These are phyloP conservation scores for Acanthiza pusilla DNA, from an alignment of 2,797 vertebrate genomes.

Conservation along the genomic window DNA sequence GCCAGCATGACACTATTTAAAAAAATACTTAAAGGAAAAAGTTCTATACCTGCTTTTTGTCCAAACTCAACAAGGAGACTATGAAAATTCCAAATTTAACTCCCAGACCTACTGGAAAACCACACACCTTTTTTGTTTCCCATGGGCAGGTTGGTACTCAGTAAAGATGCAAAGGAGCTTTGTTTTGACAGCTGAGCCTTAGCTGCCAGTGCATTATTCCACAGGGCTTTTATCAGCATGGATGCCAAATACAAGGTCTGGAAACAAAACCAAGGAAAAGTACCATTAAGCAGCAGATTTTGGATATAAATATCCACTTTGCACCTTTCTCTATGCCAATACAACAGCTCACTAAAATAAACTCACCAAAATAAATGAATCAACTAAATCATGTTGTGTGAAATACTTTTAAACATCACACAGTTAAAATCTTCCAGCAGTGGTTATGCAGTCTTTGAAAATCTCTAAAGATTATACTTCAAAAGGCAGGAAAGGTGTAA, in stretches of 20 bases:
- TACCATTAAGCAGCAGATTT: neutral
- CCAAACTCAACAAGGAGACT: neutral
- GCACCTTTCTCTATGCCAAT: neutral
- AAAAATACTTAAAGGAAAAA: neutral
- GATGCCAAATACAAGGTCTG: slow-evolving; percentile 97
- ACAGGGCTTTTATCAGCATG: slow-evolving; percentile 98
- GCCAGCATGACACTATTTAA: neutral
- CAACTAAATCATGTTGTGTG: neutral
- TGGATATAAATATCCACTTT: neutral
- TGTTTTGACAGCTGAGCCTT: slow-evolving; percentile 98
- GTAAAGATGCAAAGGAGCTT: slow-evolving; percentile 96
- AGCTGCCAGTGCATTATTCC: slow-evolving; percentile 97
- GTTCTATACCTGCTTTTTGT: neutral
- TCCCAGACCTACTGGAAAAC: neutral
- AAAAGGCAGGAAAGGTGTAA: neutral
- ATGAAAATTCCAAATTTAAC: neutral
- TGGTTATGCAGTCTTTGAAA: neutral
- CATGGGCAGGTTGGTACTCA: slow-evolving; percentile 96
- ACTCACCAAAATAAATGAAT: neutral
- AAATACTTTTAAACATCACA: neutral
- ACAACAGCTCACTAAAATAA: neutral
- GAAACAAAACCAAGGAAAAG: neutral
- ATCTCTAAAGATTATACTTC: neutral
- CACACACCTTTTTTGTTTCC: slow-evolving; percentile 95
- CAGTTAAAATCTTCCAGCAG: neutral